Base-by-base conservation (phyloP, 2,797 vertebrate species). In the Halcyon chelicuti region DNA sequence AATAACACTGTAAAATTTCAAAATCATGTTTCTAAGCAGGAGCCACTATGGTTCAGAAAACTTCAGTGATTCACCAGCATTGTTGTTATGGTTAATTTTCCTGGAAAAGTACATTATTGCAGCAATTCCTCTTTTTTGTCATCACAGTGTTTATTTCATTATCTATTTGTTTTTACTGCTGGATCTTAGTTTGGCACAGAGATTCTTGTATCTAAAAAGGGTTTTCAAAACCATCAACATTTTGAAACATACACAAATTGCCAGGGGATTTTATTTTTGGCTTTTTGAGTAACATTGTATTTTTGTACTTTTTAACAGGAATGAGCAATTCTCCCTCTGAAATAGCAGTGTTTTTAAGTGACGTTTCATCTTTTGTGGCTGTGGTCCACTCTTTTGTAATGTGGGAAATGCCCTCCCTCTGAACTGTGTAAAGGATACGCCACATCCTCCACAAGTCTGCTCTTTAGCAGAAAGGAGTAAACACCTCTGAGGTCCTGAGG, bases 121-220 rank as follows among this genome's bases (percentile, higher is more conserved):
- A 95, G 88, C 65, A 93, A 92, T 78, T 74, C 76, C 35, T 67
- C 28, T 57, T 74, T 88, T 94, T 42, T 39, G 33, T 86, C 84
- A 83, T 96, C 80, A 60, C 33, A 37, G n/a, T 86, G 78, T 96
- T 97, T 94, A 89, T 94, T 88, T 90, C 76, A 74, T 92, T 86
- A 46, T 86, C 94, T 97, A 90, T 81, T 88, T 97, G 81, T 94
- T 98, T 98, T 95, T 86, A 51, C 81, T 97, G 44, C 60, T 92
- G 67, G 68, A 67, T 95, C 44, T 78, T 72, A 88, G n/a, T 78
- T 84, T 95, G 90, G 96, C 87, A 52, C 25, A 75, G 58, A 86
- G 35, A 67, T 46, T 33, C 33, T 60, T 67, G 21, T 39, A 67
- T 78, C 66, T 95, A 60, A 88, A 97, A 71, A 77, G 28, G 7